A percentile compares a stretch with the other conserved stretches of the same genome.
These are phyloP conservation scores for Drosophila lutescens DNA, from an alignment of 2,888 invertebrate genomes.

Conservation along the genomic window DNA sequence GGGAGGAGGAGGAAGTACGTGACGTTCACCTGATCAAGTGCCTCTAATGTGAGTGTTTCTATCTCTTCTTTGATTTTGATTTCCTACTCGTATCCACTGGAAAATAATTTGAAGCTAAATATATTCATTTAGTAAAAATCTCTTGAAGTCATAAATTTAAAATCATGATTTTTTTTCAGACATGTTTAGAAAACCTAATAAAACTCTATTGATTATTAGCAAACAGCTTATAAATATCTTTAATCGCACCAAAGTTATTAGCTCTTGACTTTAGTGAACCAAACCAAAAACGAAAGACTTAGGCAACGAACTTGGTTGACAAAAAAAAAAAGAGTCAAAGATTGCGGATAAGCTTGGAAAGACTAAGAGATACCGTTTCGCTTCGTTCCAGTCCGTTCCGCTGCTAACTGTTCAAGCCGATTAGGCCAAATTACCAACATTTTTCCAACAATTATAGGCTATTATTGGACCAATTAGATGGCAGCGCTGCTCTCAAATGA, in stretches of 20 bases:
- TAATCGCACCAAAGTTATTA: no score
- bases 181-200: no score
- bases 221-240: no score
- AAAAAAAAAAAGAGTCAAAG: background rate
- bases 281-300: constrained; percentile 68
- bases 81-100: background rate
- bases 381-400: constrained; percentile 27
- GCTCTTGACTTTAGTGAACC: no score
- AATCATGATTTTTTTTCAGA: no score
- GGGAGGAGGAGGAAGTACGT: constrained; percentile 6
- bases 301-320: constrained; percentile 72
- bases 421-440: constrained; percentile 63
- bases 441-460: constrained; percentile 70
- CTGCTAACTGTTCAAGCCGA: constrained; percentile 40
- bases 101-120: no score
- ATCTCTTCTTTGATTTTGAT: background rate
- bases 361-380: background rate
- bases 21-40: constrained; percentile 37
- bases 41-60: constrained; percentile 31
- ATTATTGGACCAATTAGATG: constrained; percentile 65
- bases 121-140: no score
- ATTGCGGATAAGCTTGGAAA: background rate
- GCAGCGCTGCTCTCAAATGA: constrained; percentile 16
- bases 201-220: no score
- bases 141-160: no score